phyloP scores from a whole-genome alignment of 2,797 vertebrate genomes.

The Echeneis naucrates region DNA sequence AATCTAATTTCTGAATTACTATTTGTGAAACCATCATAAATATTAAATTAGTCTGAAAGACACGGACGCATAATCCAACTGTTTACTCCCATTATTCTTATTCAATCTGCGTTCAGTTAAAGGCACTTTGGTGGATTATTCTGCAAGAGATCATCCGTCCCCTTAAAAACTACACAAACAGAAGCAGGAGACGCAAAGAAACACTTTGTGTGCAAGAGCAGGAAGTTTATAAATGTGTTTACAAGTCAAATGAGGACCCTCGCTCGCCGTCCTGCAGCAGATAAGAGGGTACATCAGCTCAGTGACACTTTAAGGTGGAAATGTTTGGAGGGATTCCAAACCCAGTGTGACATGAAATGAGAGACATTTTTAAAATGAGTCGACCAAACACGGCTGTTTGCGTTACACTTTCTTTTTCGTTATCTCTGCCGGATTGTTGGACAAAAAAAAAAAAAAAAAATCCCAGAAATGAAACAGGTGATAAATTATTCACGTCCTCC shows the following conservation, averaged over 20 bases:
- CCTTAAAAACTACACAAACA: no score
- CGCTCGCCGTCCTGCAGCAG: not conserved
- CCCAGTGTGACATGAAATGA: not conserved
- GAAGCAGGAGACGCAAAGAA: no score
- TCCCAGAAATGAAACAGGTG: not conserved
- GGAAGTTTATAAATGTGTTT: no score
- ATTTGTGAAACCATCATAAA: no score
- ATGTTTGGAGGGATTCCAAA: not conserved
- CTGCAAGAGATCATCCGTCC: no score
- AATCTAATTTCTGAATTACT: not conserved
- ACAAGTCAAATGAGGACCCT: no score
- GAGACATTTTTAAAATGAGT: not conserved
- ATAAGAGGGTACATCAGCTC: not conserved
- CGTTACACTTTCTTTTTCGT: not conserved
- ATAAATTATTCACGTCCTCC: constrained; percentile 8
- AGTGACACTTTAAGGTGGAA: not conserved
- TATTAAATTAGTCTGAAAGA: no score
- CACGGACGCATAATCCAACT: no score
- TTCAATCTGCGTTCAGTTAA: no score
- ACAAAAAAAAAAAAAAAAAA: not conserved
- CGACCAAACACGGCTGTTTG: not conserved
- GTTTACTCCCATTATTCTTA: no score
- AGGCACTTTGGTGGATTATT: no score
- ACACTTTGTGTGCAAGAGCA: no score
- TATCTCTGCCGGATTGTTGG: not conserved